Conservation (phyloP, 2,888 invertebrate species). For the Rhyacophila evoluta region DNA sequence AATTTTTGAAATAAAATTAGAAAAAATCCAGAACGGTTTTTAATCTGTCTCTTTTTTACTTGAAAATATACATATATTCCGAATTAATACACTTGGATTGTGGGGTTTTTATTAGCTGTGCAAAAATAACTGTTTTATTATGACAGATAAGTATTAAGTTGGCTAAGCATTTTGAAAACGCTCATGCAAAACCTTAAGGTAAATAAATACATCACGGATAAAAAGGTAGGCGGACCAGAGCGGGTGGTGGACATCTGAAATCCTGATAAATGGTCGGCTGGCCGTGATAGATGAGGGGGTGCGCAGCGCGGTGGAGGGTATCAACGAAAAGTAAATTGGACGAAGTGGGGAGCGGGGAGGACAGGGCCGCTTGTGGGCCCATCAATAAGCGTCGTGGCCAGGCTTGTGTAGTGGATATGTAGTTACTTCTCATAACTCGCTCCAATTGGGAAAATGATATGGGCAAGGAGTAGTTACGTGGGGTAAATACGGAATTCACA, state of each 20-base stretch:
- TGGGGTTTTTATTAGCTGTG: background rate
- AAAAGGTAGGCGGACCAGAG: slow-evolving; percentile 14
- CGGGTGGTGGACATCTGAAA: background rate
- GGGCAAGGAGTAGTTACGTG: background rate
- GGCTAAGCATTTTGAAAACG: background rate
- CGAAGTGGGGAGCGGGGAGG: background rate
- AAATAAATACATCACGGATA: slow-evolving; percentile 16
- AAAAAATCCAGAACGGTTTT: no score
- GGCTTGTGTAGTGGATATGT: background rate
- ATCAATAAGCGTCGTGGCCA: slow-evolving; percentile 21
- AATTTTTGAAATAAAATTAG: no score
- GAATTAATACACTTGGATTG: no score
- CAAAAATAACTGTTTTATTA: background rate
- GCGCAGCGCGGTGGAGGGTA: background rate
- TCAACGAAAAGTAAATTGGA: no score
- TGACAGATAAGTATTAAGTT: background rate
- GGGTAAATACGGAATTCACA: background rate
- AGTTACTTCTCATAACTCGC: slow-evolving; percentile 12
- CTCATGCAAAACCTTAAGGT: background rate
- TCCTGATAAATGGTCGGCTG: slow-evolving; percentile 18
- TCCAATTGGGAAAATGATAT: background rate
- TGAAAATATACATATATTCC: no score
- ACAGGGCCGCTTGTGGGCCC: background rate
- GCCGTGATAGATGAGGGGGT: slow-evolving; percentile 9
- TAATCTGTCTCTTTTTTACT: no score